phyloP scores from a whole-genome alignment of 2,113 vertebrate genomes.

The Oreochromis aureus region DNA sequence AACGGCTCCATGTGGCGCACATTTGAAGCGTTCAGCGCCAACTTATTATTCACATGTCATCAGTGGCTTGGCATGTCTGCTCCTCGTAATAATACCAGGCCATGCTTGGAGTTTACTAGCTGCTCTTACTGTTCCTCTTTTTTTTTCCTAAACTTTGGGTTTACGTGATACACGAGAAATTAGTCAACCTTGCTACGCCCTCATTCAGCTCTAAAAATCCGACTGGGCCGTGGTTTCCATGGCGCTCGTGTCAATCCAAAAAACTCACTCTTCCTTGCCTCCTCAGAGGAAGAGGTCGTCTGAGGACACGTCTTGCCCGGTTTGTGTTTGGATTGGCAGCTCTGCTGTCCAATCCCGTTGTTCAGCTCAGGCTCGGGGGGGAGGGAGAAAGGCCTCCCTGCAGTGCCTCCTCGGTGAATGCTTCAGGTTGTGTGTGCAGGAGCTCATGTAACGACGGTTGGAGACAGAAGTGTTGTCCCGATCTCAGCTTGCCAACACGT shows the following conservation, averaged over 20 bases:
- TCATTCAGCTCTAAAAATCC: not conserved
- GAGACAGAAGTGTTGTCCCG: not conserved
- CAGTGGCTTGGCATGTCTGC: conserved; percentile 57
- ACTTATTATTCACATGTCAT: conserved; percentile 67
- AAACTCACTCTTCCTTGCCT: not conserved
- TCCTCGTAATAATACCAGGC: conserved; percentile 27
- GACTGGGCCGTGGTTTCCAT: conserved; percentile 45
- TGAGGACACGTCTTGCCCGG: conserved; percentile 47
- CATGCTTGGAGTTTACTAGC: conserved; percentile 22
- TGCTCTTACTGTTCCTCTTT: not conserved
- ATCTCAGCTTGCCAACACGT: conserved; percentile 7
- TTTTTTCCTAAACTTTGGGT: not conserved
- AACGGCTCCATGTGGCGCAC: conserved; percentile 54
- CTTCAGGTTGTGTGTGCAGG: conserved; percentile 38
- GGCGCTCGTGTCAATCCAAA: conserved; percentile 40
- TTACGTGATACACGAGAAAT: not conserved
- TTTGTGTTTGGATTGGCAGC: conserved; percentile 36
- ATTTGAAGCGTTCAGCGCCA: conserved; percentile 29
- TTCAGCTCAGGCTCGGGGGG: not conserved
- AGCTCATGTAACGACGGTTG: conserved; percentile 45
- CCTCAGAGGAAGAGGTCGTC: conserved; percentile 42
- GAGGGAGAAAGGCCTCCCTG: not conserved
- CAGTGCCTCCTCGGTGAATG: conserved; percentile 11
- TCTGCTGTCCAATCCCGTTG: conserved; percentile 21
- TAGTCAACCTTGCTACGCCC: conserved; percentile 24